phyloP scores from a whole-genome alignment of 2,888 invertebrate species.

The Melolontha melolontha region DNA sequence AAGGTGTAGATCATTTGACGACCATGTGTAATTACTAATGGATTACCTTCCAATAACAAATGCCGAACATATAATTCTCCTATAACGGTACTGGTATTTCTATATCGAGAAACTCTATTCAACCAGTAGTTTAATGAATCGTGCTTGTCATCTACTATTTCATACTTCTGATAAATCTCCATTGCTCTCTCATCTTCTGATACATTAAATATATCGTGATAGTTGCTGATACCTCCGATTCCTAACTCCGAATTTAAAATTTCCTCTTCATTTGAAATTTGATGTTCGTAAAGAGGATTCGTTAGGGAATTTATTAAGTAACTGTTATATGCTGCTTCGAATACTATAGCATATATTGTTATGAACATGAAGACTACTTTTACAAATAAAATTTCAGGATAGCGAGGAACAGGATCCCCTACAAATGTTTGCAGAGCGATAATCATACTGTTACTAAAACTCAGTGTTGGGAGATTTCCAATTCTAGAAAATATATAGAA shows the following conservation, averaged over 20 bases:
- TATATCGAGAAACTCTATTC: conserved; percentile 45
- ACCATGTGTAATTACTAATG: conserved; percentile 43
- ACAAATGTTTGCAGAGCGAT: conserved; percentile 62
- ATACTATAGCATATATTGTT: conserved; percentile 68
- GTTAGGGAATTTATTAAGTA: conserved; percentile 71
- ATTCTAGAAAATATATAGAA: conserved; percentile 15
- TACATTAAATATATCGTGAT: conserved; percentile 62
- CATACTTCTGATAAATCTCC: conserved; percentile 49
- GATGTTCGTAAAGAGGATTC: conserved; percentile 68
- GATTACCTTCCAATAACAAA: conserved; percentile 46
- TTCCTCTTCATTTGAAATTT: conserved; percentile 69
- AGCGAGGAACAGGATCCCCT: conserved; percentile 66
- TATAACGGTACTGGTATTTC: conserved; percentile 53
- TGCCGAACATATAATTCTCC: conserved; percentile 51
- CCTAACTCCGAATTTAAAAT: conserved; percentile 66
- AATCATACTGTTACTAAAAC: conserved; percentile 38
- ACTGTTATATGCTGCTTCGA: conserved; percentile 70
- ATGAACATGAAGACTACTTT: conserved; percentile 70
- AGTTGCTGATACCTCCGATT: conserved; percentile 65
- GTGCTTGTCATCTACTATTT: conserved; percentile 45
- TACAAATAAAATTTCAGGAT: conserved; percentile 67
- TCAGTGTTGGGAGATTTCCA: neutral
- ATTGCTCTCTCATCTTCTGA: conserved; percentile 40
- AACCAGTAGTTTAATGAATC: conserved; percentile 50
- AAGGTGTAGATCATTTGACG: conserved; percentile 49